Conservation (phyloP, 2,888 invertebrate genomes). For the Mimas tiliae region DNA sequence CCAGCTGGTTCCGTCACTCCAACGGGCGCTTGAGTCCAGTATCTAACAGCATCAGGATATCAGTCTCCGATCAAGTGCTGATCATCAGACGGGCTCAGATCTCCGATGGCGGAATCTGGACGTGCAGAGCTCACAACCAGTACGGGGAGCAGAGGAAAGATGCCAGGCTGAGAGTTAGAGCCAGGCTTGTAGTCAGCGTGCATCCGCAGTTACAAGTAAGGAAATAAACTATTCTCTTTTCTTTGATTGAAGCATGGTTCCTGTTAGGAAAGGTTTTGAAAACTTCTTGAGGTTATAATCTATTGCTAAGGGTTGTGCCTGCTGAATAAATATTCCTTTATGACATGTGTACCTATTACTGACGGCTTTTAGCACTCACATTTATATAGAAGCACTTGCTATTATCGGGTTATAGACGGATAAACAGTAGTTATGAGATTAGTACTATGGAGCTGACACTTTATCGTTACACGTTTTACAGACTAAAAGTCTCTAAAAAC, state of each 20-base stretch:
- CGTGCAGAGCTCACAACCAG: constrained; percentile 89
- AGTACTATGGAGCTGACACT: no score
- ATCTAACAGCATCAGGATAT: constrained; percentile 84
- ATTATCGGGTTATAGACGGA: no score
- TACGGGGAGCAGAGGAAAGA: constrained; percentile 89
- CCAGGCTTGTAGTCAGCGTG: constrained; percentile 86
- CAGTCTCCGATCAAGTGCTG: constrained; percentile 87
- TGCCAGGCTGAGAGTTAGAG: constrained; percentile 86
- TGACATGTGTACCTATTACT: no score
- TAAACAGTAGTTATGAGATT: no score
- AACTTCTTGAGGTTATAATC: no score
- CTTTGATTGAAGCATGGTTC: not conserved
- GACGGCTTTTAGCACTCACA: no score
- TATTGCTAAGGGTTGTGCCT: no score
- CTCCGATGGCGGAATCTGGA: constrained; percentile 89
- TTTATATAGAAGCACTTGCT: no score
- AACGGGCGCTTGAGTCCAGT: constrained; percentile 86
- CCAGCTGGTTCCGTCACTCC: constrained; percentile 86
- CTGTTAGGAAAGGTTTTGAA: no score
- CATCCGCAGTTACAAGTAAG: constrained; percentile 80
- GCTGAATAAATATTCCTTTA: no score
- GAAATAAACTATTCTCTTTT: not conserved
- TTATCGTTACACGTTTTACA: no score
- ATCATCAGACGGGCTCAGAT: constrained; percentile 87
- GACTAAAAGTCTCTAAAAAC: no score